Conservation (phyloP, 2,113 vertebrate genomes). For the Malurus elegans region DNA sequence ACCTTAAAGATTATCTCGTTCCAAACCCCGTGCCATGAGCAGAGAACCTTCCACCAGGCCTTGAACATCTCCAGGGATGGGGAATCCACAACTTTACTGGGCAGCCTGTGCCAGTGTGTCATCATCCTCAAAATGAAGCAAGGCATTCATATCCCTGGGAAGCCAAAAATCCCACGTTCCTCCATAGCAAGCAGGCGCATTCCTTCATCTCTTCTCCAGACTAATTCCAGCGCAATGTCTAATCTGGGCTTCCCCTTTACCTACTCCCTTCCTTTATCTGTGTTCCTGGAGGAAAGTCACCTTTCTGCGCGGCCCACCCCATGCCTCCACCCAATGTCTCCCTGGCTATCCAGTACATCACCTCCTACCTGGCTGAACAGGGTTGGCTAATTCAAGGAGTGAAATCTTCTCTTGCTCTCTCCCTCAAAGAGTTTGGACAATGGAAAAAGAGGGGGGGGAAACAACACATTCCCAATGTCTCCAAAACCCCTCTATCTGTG, state of each 20-base stretch:
- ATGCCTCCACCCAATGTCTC: neutral
- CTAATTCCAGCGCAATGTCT: neutral
- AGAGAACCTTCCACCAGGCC: neutral
- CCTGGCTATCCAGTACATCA: neutral
- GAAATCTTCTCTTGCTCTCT: neutral
- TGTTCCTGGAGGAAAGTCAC: neutral
- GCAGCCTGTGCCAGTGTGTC: neutral
- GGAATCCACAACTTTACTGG: neutral
- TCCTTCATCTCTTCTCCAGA: neutral
- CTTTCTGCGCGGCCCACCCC: neutral
- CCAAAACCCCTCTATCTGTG: neutral
- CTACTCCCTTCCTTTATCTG: neutral
- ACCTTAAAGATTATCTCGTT: neutral
- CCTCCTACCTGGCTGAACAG: neutral
- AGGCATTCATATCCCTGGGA: neutral
- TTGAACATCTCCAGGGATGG: neutral
- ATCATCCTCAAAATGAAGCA: neutral
- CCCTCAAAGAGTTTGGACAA: neutral
- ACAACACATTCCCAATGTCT: neutral
- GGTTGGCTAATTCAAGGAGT: fast-evolving
- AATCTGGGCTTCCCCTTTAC: neutral
- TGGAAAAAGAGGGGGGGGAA: fast-evolving
- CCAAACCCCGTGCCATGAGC: neutral
- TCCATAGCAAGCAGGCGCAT: neutral
- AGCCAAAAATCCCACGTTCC: neutral